phyloP scores from a whole-genome alignment of 2,797 vertebrate species.

The Eulemur rubriventer region DNA sequence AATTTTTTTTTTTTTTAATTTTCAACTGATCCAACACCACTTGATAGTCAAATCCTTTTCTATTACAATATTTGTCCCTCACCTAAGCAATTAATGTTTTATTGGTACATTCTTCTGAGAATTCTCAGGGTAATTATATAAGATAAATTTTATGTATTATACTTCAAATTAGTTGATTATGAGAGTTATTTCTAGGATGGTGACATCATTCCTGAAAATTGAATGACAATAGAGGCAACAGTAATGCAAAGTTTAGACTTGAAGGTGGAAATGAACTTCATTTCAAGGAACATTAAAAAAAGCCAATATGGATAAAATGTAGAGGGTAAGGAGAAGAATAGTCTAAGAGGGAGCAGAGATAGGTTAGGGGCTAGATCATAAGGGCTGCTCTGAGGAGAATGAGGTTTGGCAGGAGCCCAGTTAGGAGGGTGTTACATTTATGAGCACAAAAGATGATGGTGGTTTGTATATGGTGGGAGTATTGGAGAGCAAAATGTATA shows the following conservation, averaged over 20 bases:
- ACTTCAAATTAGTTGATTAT: neutral
- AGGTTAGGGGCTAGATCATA: too few relatives aligned
- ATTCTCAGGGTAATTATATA: neutral
- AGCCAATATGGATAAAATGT: neutral
- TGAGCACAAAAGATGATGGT: neutral
- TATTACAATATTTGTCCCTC: neutral
- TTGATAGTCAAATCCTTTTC: neutral
- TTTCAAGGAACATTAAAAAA: neutral
- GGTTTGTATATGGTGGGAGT: neutral
- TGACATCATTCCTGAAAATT: neutral
- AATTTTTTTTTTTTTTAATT: neutral
- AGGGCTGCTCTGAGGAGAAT: too few relatives aligned
- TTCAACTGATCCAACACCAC: neutral
- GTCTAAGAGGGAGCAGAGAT: rapidly evolving
- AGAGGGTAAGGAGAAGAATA: rapidly evolving
- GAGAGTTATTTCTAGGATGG: neutral
- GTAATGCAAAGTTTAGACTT: neutral
- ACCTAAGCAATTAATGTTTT: neutral
- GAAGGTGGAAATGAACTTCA: neutral
- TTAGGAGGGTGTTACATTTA: neutral
- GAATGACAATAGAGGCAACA: neutral
- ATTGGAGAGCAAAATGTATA: neutral
- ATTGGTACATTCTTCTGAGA: neutral
- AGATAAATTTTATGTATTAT: neutral
- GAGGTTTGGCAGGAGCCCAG: neutral